Evolutionary conservation across 2,797 vertebrate genomes (phyloP), one percentile per base, ranked within the genome.

Genomic region (Balearica regulorum): DNA sequence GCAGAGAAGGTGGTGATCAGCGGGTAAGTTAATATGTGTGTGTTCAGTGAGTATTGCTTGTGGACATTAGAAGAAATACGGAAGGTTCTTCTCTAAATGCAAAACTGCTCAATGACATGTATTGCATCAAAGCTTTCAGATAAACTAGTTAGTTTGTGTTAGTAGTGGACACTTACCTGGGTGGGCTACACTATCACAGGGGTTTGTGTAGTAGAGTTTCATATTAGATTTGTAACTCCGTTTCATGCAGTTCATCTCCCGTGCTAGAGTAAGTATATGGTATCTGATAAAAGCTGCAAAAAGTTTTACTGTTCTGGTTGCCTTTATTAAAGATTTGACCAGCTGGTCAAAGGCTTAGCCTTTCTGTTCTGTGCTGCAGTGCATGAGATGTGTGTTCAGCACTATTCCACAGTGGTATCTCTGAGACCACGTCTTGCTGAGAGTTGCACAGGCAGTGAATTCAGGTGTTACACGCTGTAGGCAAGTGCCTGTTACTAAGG

Each of bases 1-100:
- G 99, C 91, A 98, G 99, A 78, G 99, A 99, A 98, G 99, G 99
- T 62, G 99, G 99, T 28, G 99, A 99, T 97, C 99, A 99, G 97
- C 98, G 99, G 99, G 99, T 99, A 99, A 99, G 99, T 98, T 94
- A 5, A 65, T 79, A 48, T 16, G 29, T 93, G 29, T 93, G 57
- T 89, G 58, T 80, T 83, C 75, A 79, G 62, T 76, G 78, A 81
- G 77, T 53, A 61, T 53, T 90, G 49, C 77, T 55, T 6, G 1
- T 25, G 82, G 48, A 4, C 28, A 33, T 61, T 60, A 87, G 33
- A 15, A 68, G 19, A 28, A 44, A 21, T 6, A 22, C 0, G 1
- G 11, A 3, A n/a, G 29, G 53, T 58, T 91, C 61, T 70, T 65
- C 62, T 92, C 31, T 68, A 43, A 91, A 41, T 39, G 46, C 48